These are phyloP conservation scores for Latrodectus hesperus DNA, from an alignment of 2,888 invertebrate species.

Conservation along the genomic window DNA sequence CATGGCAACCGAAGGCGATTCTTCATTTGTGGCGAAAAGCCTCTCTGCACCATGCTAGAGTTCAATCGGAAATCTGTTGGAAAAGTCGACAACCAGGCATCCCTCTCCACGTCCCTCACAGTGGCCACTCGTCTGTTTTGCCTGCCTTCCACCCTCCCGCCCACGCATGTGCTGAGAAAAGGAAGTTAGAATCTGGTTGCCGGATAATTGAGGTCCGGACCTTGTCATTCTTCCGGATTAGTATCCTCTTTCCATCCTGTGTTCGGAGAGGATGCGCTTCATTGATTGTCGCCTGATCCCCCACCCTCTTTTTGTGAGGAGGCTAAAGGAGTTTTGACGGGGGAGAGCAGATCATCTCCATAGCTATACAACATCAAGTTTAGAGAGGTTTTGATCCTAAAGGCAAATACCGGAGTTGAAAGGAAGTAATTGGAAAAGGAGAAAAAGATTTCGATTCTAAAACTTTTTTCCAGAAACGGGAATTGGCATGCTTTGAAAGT, in stretches of 20 bases:
- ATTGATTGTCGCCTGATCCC: conserved; percentile 55
- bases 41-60: conserved; percentile 8
- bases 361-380: neutral
- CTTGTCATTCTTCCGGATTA: conserved; percentile 69
- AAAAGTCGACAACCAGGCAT: conserved; percentile 48
- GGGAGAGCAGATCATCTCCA: conserved; percentile 16
- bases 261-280: conserved; percentile 37
- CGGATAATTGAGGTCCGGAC: conserved; percentile 69
- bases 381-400: conserved; percentile 22
- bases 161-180: conserved; percentile 7
- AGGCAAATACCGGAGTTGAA: conserved; percentile 18
- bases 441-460: conserved; percentile 9
- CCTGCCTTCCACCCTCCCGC: neutral
- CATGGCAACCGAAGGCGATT: conserved; percentile 59
- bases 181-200: conserved; percentile 49
- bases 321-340: conserved; percentile 38
- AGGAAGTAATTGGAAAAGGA: conserved; percentile 14
- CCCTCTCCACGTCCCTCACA: neutral
- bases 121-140: conserved; percentile 28
- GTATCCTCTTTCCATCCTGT: conserved; percentile 59
- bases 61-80: conserved; percentile 65
- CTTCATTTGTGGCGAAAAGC: conserved; percentile 52
- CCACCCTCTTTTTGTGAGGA: conserved; percentile 43
- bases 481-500: neutral
- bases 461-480: neutral